Evolutionary conservation across 2,888 invertebrate genomes (phyloP), one percentile per base, ranked within the genome.

Genomic region (Vannuccia rotundouncinata): DNA sequence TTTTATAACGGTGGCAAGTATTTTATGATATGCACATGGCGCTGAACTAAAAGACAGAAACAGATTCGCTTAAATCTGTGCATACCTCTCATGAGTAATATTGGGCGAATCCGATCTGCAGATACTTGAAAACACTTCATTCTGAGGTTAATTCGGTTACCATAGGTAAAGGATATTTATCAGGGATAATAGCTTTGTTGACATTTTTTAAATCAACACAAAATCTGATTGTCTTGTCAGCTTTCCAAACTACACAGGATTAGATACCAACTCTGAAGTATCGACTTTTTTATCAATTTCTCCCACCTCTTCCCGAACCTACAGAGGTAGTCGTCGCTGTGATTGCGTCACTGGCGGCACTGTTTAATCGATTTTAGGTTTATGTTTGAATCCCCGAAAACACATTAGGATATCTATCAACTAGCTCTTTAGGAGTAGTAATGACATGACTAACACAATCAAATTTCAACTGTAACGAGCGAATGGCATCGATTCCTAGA

Each of bases 321-420:
- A 5, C 66, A 66, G 66, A 66, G 66, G 10, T 66, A 66, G 66
- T 66, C 66, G 66, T 17, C 45, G 45, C 66, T 22, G 66, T 66
- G 66, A 66, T 66, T 66, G 66, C 66, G 66, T 66, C 66, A 66
- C 66, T 66, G 66, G 66, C 2, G 66, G 66, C 25, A 66, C 66
- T 2, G 66, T 66, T 66, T 5, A 22, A 66, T 66, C 66, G 66
- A 66, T 17, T 66, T 66, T 27, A 66, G 66, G 2, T 66, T 66
- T 66, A 66, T 66, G 13, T 66, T 66, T 22, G 66, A 27, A 66
- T 66, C 5, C 66, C 25, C 13, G 66, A 66, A 66, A 66, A 66
- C 66, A 66, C 5, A 45, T 5, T 45, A 45, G 45, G 45, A 45
- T 10, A 45, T 45, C 45, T 45, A 5, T 45, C 45, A 45, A 45